A percentile compares a stretch with the other conserved stretches of the same genome.
These are phyloP conservation scores for Nicator chloris DNA, from an alignment of 2,113 vertebrate genomes.

Conservation along the genomic window DNA sequence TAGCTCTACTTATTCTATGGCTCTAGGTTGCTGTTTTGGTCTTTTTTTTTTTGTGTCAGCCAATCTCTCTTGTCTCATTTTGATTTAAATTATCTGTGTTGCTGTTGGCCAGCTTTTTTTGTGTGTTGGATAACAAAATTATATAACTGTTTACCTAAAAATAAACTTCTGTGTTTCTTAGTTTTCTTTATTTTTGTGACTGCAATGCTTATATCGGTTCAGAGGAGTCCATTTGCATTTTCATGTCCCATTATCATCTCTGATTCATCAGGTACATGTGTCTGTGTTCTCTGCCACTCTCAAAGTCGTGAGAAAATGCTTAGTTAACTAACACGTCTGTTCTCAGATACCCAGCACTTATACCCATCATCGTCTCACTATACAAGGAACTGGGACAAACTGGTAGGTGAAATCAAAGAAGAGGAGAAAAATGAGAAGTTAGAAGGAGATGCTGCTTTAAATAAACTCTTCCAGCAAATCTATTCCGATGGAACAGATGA, in stretches of 20 bases:
- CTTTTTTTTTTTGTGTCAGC: neutral
- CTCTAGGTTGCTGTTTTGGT: neutral
- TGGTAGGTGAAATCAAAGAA: slow-evolving; percentile 89
- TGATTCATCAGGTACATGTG: neutral
- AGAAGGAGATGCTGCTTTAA: slow-evolving; percentile 95
- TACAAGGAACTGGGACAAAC: slow-evolving; percentile 91
- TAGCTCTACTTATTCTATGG: neutral
- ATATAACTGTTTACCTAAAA: neutral
- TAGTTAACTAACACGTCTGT: neutral
- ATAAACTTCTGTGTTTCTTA: neutral
- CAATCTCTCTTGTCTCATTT: neutral
- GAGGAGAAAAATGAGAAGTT: slow-evolving; percentile 96
- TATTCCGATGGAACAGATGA: slow-evolving; percentile 92
- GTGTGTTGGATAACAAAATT: neutral
- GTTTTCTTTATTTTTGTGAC: neutral
- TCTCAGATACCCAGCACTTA: slow-evolving; percentile 76
- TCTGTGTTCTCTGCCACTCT: neutral
- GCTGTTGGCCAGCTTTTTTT: neutral
- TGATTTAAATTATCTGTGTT: neutral
- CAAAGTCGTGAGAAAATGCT: neutral
- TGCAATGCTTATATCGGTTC: neutral
- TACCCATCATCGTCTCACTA: slow-evolving; percentile 89
- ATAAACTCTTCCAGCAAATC: slow-evolving; percentile 91
- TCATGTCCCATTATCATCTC: neutral
- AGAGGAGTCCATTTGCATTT: neutral